Base-by-base conservation (phyloP, 1,140 invertebrate genomes). In the Copidosoma floridanum region DNA sequence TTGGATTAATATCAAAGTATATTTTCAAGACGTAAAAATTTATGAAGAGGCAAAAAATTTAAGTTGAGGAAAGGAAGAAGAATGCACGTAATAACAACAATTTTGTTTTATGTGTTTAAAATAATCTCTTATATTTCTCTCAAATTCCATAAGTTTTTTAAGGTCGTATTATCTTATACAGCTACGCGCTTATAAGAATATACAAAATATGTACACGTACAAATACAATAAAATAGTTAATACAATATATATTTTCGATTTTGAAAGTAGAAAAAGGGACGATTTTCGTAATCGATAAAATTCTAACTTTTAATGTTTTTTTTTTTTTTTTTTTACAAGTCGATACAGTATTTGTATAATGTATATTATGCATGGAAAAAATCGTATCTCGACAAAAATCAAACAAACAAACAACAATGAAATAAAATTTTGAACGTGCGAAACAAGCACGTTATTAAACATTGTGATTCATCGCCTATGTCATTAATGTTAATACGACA, bases 121-220 rank as follows among this genome's bases (percentile, higher is more conserved):
- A 77, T 76, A 77, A 66, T 74, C 70, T 73, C 66, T 71, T 77
- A 69, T 77, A 74, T 76, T 76, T 75, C 66, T 63, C 43, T 73
- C 64, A 70, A 69, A 65, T 71, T 74, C 64, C 35, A 48, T 74
- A 71, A 68, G 68, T 43, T 71, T 70, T 62, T 73, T 47, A 64
- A 52, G 61, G 66, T 26, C 26, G 63, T 63, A 63, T 66, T 52
- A 35, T 61, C 62, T 24, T 57, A 57, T 62, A 56, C 67, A 57
- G 61, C 53, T 56, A 54, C 40, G 56, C 44, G 41, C 58, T 46
- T 61, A 51, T 57, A 41, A 64, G 60, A 60, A 51, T 61, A 54
- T 57, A 44, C 60, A 60, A 71, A 67, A 60, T 62, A 54, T 69
- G 69, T 70, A 61, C 68, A 61, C 64, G 63, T 74, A 73, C 73